Conservation (phyloP, 1,140 invertebrate genomes). For the Ridgeia piscesae region DNA sequence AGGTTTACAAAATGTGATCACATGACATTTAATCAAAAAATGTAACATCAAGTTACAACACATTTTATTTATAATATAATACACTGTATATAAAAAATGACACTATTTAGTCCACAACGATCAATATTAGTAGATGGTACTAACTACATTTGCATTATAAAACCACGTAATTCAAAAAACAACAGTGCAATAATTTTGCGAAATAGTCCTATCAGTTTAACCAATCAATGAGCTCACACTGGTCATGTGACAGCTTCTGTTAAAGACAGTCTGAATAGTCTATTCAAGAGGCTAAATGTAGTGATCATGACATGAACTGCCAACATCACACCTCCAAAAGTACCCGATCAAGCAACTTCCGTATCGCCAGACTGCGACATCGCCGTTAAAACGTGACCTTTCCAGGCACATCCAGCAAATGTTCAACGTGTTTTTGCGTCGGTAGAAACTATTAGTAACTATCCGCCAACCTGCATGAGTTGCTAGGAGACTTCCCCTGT, state of each 20-base stretch:
- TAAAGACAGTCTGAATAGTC: not conserved
- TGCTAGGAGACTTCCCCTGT: not conserved
- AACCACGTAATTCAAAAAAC: not conserved
- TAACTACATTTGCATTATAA: not conserved
- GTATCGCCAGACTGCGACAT: not conserved
- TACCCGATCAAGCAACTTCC: not conserved
- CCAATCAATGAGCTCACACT: not conserved
- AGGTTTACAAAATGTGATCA: no score
- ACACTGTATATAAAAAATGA: no score
- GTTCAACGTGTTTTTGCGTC: not conserved
- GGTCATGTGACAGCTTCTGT: not conserved
- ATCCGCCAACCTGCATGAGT: not conserved
- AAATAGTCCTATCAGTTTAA: not conserved
- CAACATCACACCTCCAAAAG: not conserved
- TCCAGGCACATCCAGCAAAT: not conserved
- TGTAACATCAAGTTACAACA: no score
- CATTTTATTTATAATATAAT: no score
- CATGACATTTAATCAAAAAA: no score
- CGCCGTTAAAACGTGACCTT: not conserved
- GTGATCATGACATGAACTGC: not conserved
- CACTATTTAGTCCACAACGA: not conserved
- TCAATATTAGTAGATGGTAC: not conserved
- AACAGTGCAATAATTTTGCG: no score
- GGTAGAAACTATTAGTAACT: not conserved
- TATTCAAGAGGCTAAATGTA: not conserved